Evolutionary conservation across 1,140 invertebrate species (phyloP), one percentile per base, ranked within the genome.

Genomic region (Choristoneura fumiferana): DNA sequence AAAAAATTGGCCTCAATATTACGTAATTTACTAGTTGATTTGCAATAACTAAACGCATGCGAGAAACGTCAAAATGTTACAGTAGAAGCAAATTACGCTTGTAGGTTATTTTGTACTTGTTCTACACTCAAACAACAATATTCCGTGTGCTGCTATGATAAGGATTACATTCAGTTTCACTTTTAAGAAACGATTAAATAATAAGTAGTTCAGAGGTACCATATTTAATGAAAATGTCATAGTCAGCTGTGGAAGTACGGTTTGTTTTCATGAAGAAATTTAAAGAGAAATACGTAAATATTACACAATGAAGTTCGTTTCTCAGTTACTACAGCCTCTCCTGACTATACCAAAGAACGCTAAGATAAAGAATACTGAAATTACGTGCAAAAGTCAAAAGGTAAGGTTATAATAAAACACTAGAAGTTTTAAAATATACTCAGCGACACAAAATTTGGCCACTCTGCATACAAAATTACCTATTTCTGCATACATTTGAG

Each of bases 301-400:
- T 35, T 38, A 36, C 40, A 78, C 52, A 73, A 87, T 91, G 72
- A 78, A 90, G 58, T 89, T 81, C 72, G 62, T 93, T 29, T 93
- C 93, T 0, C 88, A 84, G 68, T 66, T 94, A 67, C 93, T 93
- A 82, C 92, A 93, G 71, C 93, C 93, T 0, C 53, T 91, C 4
- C 83, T 86, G 17, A 67, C 84, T 5, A 82, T 91, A 63, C 92
- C 92, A 9, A 92, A 93, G 71, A 90, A 91, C 70, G 85, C 84
- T 0, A 75, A 89, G 40, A 75, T 90, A 17, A 91, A 91, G 65
- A 91, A 90, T 62, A 75, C 87, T 18, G 91, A 93, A 63, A 82
- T 90, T 43, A 83, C 87, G 37, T 93, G 93, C 1, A 93, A 92
- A 76, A 94, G 93, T 75, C 92, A 94, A 80, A 91, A 92, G 79